Evolutionary conservation across 2,888 invertebrate genomes (phyloP).

Genomic region (Mylabris sibirica): DNA sequence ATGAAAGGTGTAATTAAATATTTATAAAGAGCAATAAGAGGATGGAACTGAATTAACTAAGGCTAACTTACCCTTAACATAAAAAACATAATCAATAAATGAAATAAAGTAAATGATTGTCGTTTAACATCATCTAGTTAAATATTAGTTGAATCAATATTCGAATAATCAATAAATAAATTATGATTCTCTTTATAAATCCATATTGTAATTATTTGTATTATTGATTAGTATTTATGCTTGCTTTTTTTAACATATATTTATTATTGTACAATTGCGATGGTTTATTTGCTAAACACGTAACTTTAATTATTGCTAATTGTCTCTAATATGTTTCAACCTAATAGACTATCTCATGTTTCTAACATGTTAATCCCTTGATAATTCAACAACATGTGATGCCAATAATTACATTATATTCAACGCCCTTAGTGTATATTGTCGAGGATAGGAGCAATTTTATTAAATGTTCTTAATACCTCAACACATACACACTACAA

Average conservation of each 20-base stretch:
- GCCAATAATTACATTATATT: slow-evolving; percentile 35
- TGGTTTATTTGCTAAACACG: slow-evolving; percentile 40
- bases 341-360: slow-evolving; percentile 38
- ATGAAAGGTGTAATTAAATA: slow-evolving; percentile 34
- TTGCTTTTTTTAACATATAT: slow-evolving; percentile 40
- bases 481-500: slow-evolving; percentile 15
- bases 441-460: slow-evolving; percentile 29
- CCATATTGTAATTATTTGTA: slow-evolving; percentile 28
- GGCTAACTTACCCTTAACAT: slow-evolving; percentile 16
- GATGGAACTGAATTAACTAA: slow-evolving; percentile 18
- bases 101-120: slow-evolving; percentile 25
- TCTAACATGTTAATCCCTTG: slow-evolving; percentile 35
- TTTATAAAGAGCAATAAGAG: slow-evolving; percentile 32
- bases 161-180: slow-evolving; percentile 33
- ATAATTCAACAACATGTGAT: slow-evolving; percentile 36
- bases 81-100: slow-evolving; percentile 26
- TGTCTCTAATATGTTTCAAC: slow-evolving; percentile 39
- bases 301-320: slow-evolving; percentile 43
- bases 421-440: slow-evolving; percentile 20
- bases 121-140: background rate
- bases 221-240: slow-evolving; percentile 26
- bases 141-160: slow-evolving; percentile 15
- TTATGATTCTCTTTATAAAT: slow-evolving; percentile 29
- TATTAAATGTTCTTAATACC: slow-evolving; percentile 31
- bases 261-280: slow-evolving; percentile 40